Evolutionary conservation across 1,140 invertebrate genomes (phyloP).

Genomic region (Drosophila baimaii): DNA sequence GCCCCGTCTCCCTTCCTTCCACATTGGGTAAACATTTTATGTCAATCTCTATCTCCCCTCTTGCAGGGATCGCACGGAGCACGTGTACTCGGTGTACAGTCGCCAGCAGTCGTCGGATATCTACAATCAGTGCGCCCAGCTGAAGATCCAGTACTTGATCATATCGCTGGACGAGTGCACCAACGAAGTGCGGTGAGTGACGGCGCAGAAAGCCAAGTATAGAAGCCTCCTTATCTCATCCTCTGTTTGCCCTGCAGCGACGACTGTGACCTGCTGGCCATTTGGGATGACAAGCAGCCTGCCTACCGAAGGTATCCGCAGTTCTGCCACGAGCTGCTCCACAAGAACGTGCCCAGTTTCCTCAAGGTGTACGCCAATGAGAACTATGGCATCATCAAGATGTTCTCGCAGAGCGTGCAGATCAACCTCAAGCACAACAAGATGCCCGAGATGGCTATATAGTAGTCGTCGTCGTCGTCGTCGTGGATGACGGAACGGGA

Average conservation of each 20-base stretch:
- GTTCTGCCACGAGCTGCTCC: conserved; percentile 78
- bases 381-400: conserved; percentile 80
- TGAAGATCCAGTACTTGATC: conserved; percentile 83
- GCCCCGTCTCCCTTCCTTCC: background rate
- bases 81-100: conserved; percentile 82
- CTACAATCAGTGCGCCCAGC: conserved; percentile 80
- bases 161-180: conserved; percentile 77
- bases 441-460: conserved; percentile 81
- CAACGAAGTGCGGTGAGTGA: conserved; percentile 71
- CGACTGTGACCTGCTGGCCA: conserved; percentile 77
- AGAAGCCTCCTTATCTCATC: too few species aligned
- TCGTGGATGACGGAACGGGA: conserved; percentile 1
- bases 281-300: conserved; percentile 83
- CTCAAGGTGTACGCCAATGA: conserved; percentile 80
- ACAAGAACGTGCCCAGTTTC: conserved; percentile 82
- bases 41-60: background rate
- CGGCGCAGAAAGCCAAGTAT: too few species aligned
- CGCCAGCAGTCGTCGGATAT: conserved; percentile 82
- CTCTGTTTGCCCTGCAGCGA: conserved; percentile 45
- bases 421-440: conserved; percentile 81
- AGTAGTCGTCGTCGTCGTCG: conserved; percentile 25
- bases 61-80: conserved; percentile 74
- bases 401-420: conserved; percentile 84
- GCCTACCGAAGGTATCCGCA: conserved; percentile 80
- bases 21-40: background rate